A percentile compares a stretch with the other conserved stretches of the same genome.
Conservation (phyloP, 2,797 vertebrate genomes). For the Halcyon chelicuti region DNA sequence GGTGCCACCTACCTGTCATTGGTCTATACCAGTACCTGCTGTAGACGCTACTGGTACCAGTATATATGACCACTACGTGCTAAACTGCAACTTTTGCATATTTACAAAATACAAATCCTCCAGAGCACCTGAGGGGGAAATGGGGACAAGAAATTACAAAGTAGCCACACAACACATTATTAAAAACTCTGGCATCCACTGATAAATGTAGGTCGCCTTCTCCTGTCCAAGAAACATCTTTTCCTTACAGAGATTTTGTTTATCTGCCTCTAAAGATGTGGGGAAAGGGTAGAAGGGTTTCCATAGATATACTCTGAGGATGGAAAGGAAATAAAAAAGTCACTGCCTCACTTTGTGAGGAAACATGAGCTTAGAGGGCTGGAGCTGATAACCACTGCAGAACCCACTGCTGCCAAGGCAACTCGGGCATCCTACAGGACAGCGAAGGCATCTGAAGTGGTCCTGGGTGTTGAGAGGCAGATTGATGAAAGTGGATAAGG, state of each 20-base stretch:
- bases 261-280: background rate
- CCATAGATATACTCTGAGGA: background rate
- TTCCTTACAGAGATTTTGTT: background rate
- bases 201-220: background rate
- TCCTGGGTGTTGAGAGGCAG: background rate
- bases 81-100: background rate
- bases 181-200: background rate
- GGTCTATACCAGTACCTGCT: background rate
- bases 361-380: background rate
- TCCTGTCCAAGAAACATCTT: background rate
- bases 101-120: background rate
- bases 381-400: background rate
- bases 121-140: background rate
- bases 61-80: background rate
- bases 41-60: background rate
- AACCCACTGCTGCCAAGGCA: background rate
- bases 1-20: background rate
- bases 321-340: background rate
- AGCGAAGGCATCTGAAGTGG: rapidly evolving
- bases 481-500: background rate
- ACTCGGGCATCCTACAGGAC: background rate
- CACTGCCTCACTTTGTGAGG: background rate
- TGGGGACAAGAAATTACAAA: background rate
- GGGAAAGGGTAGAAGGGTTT: background rate
- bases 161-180: background rate